These are phyloP conservation scores for Ia io DNA, from an alignment of 2,113 vertebrate species.

Conservation along the genomic window DNA sequence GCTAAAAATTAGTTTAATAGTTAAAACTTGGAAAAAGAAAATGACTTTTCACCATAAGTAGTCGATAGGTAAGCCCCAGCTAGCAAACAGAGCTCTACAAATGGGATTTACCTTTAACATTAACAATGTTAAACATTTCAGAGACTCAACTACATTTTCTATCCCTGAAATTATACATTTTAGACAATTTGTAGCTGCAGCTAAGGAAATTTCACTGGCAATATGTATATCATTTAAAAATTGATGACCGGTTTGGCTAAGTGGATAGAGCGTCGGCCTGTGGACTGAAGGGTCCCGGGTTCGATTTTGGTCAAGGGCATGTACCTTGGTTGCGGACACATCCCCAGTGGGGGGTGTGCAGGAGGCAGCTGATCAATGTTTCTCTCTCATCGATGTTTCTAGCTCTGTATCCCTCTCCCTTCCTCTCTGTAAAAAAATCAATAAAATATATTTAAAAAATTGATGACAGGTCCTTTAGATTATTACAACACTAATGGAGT, in stretches of 20 bases:
- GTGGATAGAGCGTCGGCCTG: too few relatives aligned
- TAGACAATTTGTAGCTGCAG: background rate
- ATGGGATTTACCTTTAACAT: background rate
- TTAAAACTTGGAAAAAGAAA: conserved; percentile 2
- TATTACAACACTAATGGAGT: background rate
- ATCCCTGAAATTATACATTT: background rate
- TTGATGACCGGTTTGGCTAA: background rate
- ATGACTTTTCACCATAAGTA: background rate
- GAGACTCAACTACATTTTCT: background rate
- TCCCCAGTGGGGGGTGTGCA: too few relatives aligned
- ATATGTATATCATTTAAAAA: background rate
- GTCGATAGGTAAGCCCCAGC: background rate
- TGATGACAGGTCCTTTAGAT: background rate
- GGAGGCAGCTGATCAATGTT: too few relatives aligned
- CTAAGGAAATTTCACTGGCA: background rate
- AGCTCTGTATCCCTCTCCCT: too few relatives aligned
- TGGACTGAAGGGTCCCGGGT: too few relatives aligned
- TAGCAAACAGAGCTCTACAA: background rate
- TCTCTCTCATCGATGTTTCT: too few relatives aligned
- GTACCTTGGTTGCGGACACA: too few relatives aligned
- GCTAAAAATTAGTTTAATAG: background rate
- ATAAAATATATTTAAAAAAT: background rate
- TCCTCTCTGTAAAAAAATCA: too few relatives aligned
- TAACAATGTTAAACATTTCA: background rate
- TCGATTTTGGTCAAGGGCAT: too few relatives aligned